Evolutionary conservation across 2,797 vertebrate species (phyloP), one percentile per base, ranked within the genome.

Genomic region (Crenuchus spilurus): DNA sequence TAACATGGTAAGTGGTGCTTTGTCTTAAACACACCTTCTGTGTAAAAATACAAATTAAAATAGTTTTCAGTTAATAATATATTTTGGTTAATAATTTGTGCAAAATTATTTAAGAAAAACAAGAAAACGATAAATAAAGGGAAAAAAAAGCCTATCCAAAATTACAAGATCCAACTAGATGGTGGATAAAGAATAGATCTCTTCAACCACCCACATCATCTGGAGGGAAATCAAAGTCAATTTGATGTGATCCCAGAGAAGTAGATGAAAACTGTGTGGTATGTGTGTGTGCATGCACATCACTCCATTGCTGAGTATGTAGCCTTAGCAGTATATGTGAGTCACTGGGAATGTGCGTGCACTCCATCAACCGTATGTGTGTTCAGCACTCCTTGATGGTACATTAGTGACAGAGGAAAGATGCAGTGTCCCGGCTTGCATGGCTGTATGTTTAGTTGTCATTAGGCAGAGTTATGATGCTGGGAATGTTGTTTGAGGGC

Each of bases 381-480:
- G 49, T 48, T 49, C 41, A 60, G 28, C 51, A 73, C 18, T 28
- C 70, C 74, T 48, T 77, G 79, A 80, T 82, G 65, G 64, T 70
- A 60, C 70, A 80, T 85, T 80, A 70, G 72, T 70, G 70, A 52
- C 66, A 71, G 52, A 24, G 74, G 65, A 82, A 52, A 80, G 82
- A 83, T 61, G 67, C 79, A 80, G 74, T 76, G 77, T 83, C 81
- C 80, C 66, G 75, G 60, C 74, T 74, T 75, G 81, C 84, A 85
- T 86, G 83, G 84, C 84, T 83, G 28, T 63, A 82, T 78, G 84
- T 89, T 85, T 85, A 85, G 87, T 90, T 88, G 87, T 89, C 86
- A 90, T 91, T 92, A 88, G 88, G 73, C 76, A 85, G 87, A 89
- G 86, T 89, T 89, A 91, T 88, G 74, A 82, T 81, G 75, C 75